Evolutionary conservation across 2,113 vertebrate genomes (phyloP), one percentile per base, ranked within the genome.

Genomic region (Callopanchax toddi): DNA sequence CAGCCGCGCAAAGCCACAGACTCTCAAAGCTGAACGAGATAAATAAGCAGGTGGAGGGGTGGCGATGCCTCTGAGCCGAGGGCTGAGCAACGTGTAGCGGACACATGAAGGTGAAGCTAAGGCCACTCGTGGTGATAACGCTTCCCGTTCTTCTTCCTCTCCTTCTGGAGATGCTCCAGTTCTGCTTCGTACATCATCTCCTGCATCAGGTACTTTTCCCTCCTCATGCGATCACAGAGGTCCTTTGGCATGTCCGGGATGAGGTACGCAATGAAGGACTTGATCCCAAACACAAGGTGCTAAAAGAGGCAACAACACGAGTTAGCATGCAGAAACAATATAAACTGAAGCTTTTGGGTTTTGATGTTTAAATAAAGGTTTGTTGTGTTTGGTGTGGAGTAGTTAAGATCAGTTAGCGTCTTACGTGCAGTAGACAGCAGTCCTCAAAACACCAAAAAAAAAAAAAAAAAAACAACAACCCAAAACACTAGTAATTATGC

Each of bases 161-260:
- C 94, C 76, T 92, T 95, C 78, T 98, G 97, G 78, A 98, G 93
- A 82, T 97, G 96, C 82, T 98, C 96, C 64, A 99, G 89, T 79
- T 99, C 96, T 1, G 97, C 95, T 78, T 99, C 96, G 23, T 99
- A 99, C 94, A 99, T 95, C 97, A 98, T 99, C 90, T 99, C 97
- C 91, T 99, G 97, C 90, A 99, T 99, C 63, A 99, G 89, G 78
- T 98, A 99, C 86, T 99, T 99, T 73, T 99, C 97, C 79, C 97
- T 94, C 67, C 97, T 92, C 97, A 99, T 99, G 29, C 97, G 92
- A 76, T 99, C 97, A 37, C 96, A 94, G 61, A 99, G 93, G 86
- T 94, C 96, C 93, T 98, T 98, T 1, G 97, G 97, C 86, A 99
- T 94, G 91, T 99, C 97, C 42, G 97, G 97, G 86, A 99, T 99